Conservation (phyloP, 2,113 vertebrate genomes). For the Chinchilla lanigera region DNA sequence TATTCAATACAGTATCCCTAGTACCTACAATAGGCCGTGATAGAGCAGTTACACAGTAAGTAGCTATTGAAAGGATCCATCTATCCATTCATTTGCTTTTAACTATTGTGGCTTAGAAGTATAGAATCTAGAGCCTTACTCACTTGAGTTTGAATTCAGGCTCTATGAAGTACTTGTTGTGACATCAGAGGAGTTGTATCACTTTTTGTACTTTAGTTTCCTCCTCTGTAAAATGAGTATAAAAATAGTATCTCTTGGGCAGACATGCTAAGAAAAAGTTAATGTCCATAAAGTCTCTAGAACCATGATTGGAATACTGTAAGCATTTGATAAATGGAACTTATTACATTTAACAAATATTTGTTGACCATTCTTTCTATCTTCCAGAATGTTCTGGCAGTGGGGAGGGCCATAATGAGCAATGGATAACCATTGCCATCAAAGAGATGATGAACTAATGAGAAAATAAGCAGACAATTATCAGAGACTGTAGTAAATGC, state of each 20-base stretch:
- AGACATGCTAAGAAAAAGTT: not conserved
- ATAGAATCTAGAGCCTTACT: not conserved
- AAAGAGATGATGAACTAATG: not conserved
- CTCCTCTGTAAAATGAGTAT: not conserved
- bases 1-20: not conserved
- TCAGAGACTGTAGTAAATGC: not conserved
- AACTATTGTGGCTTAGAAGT: not conserved
- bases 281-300: not conserved
- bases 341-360: not conserved
- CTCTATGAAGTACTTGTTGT: not conserved
- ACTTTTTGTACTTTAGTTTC: constrained; percentile 15
- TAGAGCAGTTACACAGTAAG: not conserved
- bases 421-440: not conserved
- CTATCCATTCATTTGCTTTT: not conserved
- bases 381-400: not conserved
- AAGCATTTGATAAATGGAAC: not conserved
- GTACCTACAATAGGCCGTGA: not conserved
- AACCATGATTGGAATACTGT: not conserved
- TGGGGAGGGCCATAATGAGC: not conserved
- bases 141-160: not conserved
- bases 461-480: not conserved
- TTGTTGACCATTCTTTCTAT: not conserved
- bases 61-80: not conserved
- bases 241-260: not conserved
- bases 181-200: not conserved